Evolutionary conservation across 2,888 invertebrate genomes (phyloP), one percentile per base, ranked within the genome.

Genomic region (Macrosoma leucophasiata): DNA sequence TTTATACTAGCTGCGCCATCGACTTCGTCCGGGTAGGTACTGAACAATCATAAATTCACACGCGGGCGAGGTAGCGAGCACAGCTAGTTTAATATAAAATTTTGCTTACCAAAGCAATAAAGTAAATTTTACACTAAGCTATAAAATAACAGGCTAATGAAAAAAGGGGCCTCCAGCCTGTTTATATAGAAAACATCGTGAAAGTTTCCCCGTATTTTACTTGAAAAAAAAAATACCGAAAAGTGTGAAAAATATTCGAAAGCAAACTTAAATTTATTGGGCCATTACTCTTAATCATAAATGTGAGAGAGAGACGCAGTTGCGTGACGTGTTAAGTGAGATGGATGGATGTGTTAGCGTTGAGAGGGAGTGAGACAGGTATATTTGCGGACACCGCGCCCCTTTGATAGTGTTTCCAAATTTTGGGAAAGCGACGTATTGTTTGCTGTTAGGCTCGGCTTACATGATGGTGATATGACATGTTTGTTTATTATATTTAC

Each of bases 331-430:
- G 36, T 41, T 29, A 24, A 28, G 39, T 32, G 48, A 39, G 52
- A 63, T 28, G 39, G 61, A 38, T 48, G 61, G 20, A 43, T n/a
- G 40, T 25, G 12, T 50, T 47, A 46, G 17, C 2, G 26, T 5
- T 34, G 27, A 35, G 55, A 33, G 41, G 29, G 60, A 66, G 39
- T 46, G 67, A 45, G 81, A 79, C 21, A 33, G 56, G 33, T 34
- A 57, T 78, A 61, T 79, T 76, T 76, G 68, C 72, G 64, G 50
- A 63, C 58, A 53, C 55, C 76, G 74, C 76, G 73, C 81, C 81
- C 79, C 77, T 68, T 63, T 63, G 79, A 79, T 81, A 82, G 74
- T 79, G 81, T 84, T 84, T 84, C 82, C 82, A 81, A 81, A 84
- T 74, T 79, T 84, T 77, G 55, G 82, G 81, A 84, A 84, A 82